phyloP scores from a whole-genome alignment of 2,888 invertebrate genomes.

The Melanophora roralis region DNA sequence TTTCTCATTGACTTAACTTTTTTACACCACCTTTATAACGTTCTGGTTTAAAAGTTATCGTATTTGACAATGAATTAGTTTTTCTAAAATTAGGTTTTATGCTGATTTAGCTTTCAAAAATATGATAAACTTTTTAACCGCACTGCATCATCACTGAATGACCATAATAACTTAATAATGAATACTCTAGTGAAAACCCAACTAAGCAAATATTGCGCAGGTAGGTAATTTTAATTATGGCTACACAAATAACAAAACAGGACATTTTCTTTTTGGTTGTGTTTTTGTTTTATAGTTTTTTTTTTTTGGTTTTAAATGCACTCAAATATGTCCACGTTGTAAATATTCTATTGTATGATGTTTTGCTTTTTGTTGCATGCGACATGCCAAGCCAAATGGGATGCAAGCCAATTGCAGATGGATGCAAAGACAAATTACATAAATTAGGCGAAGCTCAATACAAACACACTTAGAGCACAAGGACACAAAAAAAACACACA shows the following conservation, averaged over 20 bases:
- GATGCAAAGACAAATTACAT: constrained; percentile 64
- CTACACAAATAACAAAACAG: constrained; percentile 49
- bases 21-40: no score
- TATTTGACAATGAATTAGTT: no score
- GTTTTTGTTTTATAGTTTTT: constrained; percentile 39
- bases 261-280: constrained; percentile 17
- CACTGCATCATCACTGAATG: constrained; percentile 3
- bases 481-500: constrained; percentile 9
- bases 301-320: constrained; percentile 34
- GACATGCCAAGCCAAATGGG: constrained; percentile 61
- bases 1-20: no score
- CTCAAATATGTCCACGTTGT: constrained; percentile 46
- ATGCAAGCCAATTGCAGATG: constrained; percentile 63
- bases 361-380: constrained; percentile 51
- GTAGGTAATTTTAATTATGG: constrained; percentile 63
- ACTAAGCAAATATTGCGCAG: constrained; percentile 58
- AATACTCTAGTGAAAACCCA: constrained; percentile 31
- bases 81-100: no score
- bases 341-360: constrained; percentile 41
- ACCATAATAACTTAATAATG: constrained; percentile 52
- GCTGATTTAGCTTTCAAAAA: no score
- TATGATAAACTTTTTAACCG: not conserved
- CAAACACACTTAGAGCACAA: constrained; percentile 13
- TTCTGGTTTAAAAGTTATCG: no score
- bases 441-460: constrained; percentile 57